Evolutionary conservation across 2,888 invertebrate genomes (phyloP), one percentile per base, ranked within the genome.

Genomic region (Cryptus viduatorius): DNA sequence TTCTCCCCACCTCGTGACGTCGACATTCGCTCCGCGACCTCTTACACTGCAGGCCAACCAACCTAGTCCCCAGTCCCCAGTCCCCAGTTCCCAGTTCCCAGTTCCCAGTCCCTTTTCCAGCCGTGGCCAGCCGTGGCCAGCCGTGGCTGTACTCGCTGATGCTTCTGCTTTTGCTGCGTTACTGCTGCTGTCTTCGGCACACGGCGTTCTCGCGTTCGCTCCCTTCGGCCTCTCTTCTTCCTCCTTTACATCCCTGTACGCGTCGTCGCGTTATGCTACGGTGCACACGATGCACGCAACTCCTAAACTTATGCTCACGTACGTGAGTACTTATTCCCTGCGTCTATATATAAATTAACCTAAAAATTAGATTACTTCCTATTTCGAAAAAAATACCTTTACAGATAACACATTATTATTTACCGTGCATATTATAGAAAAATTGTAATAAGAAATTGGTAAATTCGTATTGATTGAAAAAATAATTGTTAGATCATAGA

Each of bases 71-170:
- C 72, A 75, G 84, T 87, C 87, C 87, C 88, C n/a, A n/a, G n/a
- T n/a, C n/a, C n/a, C n/a, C n/a, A n/a, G n/a, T n/a, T n/a, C n/a
- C n/a, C n/a, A n/a, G n/a, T n/a, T n/a, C 87, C 84, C 84, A 79
- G 81, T 79, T 72, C 61, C 72, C 72, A 75, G 84, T 87, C 87
- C 87, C 88, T 89, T 89, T 88, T 88, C 86, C 88, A 86, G 87
- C 81, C 86, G 85, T 75, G 10, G 31, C 68, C n/a, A n/a, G n/a
- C n/a, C n/a, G n/a, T n/a, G n/a, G n/a, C 86, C 88, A 86, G 87
- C 81, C 86, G 85, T 75, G 10, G 31, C 68, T 79, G 37, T 73
- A 50, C 71, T 77, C 73, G 79, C 59, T 65, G 61, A 24, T 80
- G 79, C 83, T 80, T 48, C 72, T 84, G 77, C 48, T 31, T 44